Evolutionary conservation across 2,888 invertebrate genomes (phyloP).

Genomic region (Heliconius erato): DNA sequence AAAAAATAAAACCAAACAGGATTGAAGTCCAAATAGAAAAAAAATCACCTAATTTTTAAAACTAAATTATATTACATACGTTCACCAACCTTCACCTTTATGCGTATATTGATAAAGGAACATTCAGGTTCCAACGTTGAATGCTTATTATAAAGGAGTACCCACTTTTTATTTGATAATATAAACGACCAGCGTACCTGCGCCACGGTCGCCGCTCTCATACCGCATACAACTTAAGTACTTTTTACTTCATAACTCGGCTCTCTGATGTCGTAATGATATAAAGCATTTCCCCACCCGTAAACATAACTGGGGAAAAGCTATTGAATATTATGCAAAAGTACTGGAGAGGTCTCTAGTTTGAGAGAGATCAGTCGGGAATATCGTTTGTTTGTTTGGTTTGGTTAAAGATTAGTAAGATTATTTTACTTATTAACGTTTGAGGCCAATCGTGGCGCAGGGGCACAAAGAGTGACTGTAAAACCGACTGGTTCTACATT

Average conservation of each 20-base stretch:
- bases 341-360: conserved; percentile 15
- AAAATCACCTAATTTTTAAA: not conserved
- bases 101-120: not conserved
- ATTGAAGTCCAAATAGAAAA: not conserved
- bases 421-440: too few species aligned
- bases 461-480: too few species aligned
- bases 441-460: too few species aligned
- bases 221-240: conserved; percentile 27
- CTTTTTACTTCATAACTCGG: conserved; percentile 31
- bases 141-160: conserved; percentile 15
- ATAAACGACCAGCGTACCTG: conserved; percentile 6
- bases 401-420: not conserved
- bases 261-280: conserved; percentile 30
- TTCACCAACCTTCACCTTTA: not conserved
- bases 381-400: not conserved
- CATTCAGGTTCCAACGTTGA: not conserved
- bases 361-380: not conserved
- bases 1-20: not conserved
- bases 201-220: conserved; percentile 20
- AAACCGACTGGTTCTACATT: too few species aligned
- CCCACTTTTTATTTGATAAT: conserved; percentile 18
- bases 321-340: conserved; percentile 13
- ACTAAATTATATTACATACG: not conserved
- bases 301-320: conserved; percentile 29
- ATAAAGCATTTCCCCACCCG: conserved; percentile 21